Evolutionary conservation across 2,113 vertebrate genomes (phyloP).

Genomic region (Marmota flaviventris): DNA sequence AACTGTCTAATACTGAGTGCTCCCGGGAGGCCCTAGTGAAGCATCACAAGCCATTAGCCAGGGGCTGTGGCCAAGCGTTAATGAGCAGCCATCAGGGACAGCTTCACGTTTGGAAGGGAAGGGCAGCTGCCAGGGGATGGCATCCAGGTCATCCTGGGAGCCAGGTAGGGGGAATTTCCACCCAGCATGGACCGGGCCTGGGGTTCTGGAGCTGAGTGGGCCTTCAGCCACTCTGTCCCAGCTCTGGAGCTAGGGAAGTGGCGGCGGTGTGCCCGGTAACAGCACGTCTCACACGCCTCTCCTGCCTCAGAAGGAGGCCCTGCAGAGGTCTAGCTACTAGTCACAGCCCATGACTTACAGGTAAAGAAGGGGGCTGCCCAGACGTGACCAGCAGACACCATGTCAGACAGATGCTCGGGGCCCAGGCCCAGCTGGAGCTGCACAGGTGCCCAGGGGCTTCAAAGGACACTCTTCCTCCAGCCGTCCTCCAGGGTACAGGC

Average conservation of each 20-base stretch:
- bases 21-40: neutral
- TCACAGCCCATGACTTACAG: too few relatives aligned
- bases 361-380: neutral
- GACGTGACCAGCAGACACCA: neutral
- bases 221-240: neutral
- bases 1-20: slow-evolving; percentile 17
- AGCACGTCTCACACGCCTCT: rapidly evolving
- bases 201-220: neutral
- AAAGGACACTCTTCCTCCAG: neutral
- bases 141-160: rapidly evolving
- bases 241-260: too few relatives aligned
- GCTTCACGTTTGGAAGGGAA: neutral
- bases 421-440: neutral
- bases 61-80: neutral
- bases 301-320: too few relatives aligned
- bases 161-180: rapidly evolving
- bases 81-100: neutral
- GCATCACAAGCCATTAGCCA: neutral
- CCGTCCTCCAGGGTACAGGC: too few relatives aligned
- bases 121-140: neutral
- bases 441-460: neutral
- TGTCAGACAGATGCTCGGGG: too few relatives aligned
- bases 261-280: rapidly evolving
- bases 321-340: neutral
- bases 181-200: neutral